These are phyloP conservation scores for Lithophane socia DNA, from an alignment of 2,888 invertebrate species.

Conservation along the genomic window DNA sequence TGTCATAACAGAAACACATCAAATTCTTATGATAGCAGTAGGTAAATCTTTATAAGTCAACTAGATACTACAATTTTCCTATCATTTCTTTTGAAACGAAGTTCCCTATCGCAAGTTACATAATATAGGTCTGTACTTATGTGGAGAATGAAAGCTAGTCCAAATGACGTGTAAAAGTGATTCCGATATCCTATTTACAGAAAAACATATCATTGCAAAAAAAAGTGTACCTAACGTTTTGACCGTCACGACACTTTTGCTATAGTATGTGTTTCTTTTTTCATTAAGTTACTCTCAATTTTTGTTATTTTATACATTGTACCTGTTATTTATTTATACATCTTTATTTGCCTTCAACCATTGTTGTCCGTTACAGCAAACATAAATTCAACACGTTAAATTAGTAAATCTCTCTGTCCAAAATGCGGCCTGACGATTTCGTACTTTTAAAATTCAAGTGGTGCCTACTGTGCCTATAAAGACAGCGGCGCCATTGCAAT, in stretches of 20 bases:
- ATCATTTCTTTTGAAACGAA: background rate
- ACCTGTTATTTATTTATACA: background rate
- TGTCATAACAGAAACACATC: background rate
- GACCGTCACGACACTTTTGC: background rate
- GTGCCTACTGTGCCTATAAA: conserved; percentile 51
- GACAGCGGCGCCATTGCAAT: conserved; percentile 57
- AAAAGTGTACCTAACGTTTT: no score
- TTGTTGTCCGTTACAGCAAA: background rate
- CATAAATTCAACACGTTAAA: conserved; percentile 26
- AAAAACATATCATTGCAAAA: no score
- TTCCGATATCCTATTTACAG: no score
- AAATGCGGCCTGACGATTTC: conserved; percentile 34
- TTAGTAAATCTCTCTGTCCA: conserved; percentile 43
- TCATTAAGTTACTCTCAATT: background rate
- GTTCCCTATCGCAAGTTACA: background rate
- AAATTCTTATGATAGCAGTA: no score
- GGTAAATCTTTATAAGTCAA: background rate
- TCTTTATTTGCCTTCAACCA: background rate
- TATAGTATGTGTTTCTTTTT: background rate
- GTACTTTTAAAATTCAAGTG: conserved; percentile 61
- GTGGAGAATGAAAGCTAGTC: background rate
- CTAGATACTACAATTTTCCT: background rate
- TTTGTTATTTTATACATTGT: background rate
- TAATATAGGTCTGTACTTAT: background rate
- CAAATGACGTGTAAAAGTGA: background rate